Base-by-base conservation (phyloP, 2,888 invertebrate species). In the Erynnis tages region DNA sequence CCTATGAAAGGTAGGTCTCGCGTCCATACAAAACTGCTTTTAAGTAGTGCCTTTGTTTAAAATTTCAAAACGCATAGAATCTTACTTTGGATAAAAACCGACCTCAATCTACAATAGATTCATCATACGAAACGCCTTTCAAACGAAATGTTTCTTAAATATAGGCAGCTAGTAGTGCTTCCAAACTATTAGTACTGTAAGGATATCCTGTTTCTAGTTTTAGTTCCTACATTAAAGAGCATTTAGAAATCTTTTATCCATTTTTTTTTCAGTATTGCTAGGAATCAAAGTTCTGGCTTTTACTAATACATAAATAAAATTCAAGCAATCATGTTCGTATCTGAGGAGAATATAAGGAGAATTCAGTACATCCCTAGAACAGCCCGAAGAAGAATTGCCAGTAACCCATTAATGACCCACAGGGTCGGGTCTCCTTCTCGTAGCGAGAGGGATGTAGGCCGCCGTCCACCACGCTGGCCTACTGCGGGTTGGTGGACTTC, bases 41-140 rank as follows among this genome's bases (percentile, higher is more conserved):
- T 52, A 52, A 30, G 52, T 52, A 44, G 37, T 23, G 44, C 30
- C 44, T 52, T 52, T 52, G 52, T 52, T 44, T 44, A 44, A 44
- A 52, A 52, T 44, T 52, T 44, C 44, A 14, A 19, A 52, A 52
- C 30, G 52, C 52, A 52, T 52, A 52, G 30, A 52, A 52, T 44
- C 37, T 44, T 50, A 29, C 49, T 37, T 37, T 37, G 27, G 37
- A 44, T 50, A 50, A 50, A 49, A 17, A 50, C 14, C 35, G 43
- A 35, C 50, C 35, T 50, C 43, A 43, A 43, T 50, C 41, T 35
- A 34, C 43, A 29, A 37, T 50, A 44, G 43, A 50, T 50, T 50
- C 50, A 50, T 37, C 50, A 44, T 50, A 50, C 43, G 43, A 21
- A 50, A 44, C 43, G 50, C 43, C 37, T 37, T 50, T 50, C 43